These are phyloP conservation scores for Dipus sagitta DNA, from an alignment of 2,797 vertebrate species.

Conservation along the genomic window DNA sequence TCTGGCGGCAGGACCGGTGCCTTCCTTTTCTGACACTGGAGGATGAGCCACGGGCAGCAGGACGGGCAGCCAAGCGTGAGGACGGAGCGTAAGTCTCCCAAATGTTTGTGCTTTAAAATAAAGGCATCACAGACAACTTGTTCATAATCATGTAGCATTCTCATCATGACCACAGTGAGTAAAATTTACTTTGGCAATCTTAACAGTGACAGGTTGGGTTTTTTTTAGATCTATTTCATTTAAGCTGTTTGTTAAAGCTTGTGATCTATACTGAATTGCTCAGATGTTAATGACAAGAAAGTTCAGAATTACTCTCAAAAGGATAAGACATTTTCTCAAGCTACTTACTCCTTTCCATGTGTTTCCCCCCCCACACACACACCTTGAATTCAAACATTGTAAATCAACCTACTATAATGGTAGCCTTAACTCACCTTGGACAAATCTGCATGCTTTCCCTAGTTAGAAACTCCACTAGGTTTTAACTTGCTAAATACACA, in stretches of 20 bases:
- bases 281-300: slow-evolving; percentile 76
- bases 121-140: slow-evolving; percentile 71
- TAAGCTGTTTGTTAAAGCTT: slow-evolving; percentile 73
- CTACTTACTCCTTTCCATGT: neutral
- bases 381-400: slow-evolving; percentile 62
- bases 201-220: slow-evolving; percentile 26
- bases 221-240: slow-evolving; percentile 74
- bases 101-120: slow-evolving; percentile 54
- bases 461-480: slow-evolving; percentile 4
- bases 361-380: too few species aligned
- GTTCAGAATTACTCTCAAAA: slow-evolving; percentile 74
- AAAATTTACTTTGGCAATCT: slow-evolving; percentile 56
- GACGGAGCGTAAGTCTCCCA: neutral
- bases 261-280: slow-evolving; percentile 61
- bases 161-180: slow-evolving; percentile 5
- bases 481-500: slow-evolving; percentile 60
- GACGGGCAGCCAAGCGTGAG: neutral
- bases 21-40: neutral
- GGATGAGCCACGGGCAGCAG: neutral
- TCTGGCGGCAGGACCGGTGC: neutral
- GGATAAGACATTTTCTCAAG: slow-evolving; percentile 65
- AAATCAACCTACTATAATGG: slow-evolving; percentile 70
- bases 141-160: slow-evolving; percentile 71
- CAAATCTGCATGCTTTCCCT: slow-evolving; percentile 5
- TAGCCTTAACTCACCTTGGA: slow-evolving; percentile 57